A percentile compares a stretch with the other conserved stretches of the same genome.
phyloP scores from a whole-genome alignment of 2,113 vertebrate species.

The Burhinus bistriatus region DNA sequence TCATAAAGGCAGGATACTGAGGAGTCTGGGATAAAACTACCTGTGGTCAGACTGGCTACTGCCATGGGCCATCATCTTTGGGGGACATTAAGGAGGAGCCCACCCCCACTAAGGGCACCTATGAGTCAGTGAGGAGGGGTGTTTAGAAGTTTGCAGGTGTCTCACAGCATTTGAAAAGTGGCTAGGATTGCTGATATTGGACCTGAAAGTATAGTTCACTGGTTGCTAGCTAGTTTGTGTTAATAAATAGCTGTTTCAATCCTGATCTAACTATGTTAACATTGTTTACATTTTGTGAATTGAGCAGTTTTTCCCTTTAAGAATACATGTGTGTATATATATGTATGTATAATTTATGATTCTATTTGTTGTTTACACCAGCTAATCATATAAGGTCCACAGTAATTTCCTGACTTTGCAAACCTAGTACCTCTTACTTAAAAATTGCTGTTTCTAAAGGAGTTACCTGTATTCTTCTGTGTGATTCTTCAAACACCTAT shows the following conservation, averaged over 20 bases:
- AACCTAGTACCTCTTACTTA: neutral
- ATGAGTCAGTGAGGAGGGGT: neutral
- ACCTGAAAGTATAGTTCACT: neutral
- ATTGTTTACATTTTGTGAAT: neutral
- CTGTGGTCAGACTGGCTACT: neutral
- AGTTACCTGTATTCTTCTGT: neutral
- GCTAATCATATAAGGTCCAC: neutral
- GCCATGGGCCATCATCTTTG: neutral
- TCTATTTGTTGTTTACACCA: neutral
- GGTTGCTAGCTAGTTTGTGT: neutral
- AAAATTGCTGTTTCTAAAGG: neutral
- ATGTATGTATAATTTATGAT: neutral
- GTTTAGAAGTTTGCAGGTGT: neutral
- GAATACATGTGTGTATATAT: neutral
- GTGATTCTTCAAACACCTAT: neutral
- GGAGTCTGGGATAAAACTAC: neutral
- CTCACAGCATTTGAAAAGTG: neutral
- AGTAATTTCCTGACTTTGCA: neutral
- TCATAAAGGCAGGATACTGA: neutral
- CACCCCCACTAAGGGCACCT: accelerated
- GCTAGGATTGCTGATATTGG: neutral
- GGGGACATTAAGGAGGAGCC: accelerated
- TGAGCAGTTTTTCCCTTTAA: neutral
- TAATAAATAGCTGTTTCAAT: neutral
- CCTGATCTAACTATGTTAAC: neutral